Evolutionary conservation across 92 coral and sea anemone species (phyloP), one percentile per base, ranked within the genome.

Genomic region (Porites evermanni): DNA sequence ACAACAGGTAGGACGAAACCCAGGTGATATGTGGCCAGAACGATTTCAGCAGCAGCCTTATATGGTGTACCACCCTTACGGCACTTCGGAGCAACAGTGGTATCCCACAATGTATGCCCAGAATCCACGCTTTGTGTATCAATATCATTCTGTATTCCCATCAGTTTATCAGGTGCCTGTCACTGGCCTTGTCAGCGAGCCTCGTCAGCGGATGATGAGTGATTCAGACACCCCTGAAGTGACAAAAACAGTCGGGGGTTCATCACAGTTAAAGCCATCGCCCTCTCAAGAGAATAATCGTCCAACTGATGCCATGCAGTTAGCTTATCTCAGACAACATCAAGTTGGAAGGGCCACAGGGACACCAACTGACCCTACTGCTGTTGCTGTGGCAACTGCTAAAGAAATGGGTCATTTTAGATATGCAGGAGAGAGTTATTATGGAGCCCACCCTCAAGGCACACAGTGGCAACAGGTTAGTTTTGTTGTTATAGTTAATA

Each of bases 401-500:
- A 95, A 95, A 53, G 98, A 96, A 64, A 88, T 68, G 80, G 98
- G 94, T 44, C 93, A 94, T 70, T 92, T 85, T 44, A 75, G 88
- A 26, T 94, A 78, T 51, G 74, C 93, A 1, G 83, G 91, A 19
- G 98, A 94, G 69, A 89, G 95, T 73, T 93, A 88, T 73, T 93
- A 93, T 82, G 93, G 96, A 6, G 89, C 85, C 13, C 92, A 89
- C 75, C 95, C 98, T 47, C 93, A 93, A n/a, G 97, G 95, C n/a
- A 95, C 98, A 6, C 99, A 93, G 60, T 97, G 99, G 99, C 98
- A 97, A 85, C 98, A 81, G 72, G 99, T 97, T 77, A 84, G 96
- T 87, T 38, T 38, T 38, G 47, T 38, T 38, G 47, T 38, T 38
- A 38, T 38, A 38, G 47, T 38, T 38, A 3, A 3, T 38, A 38